Base-by-base conservation (phyloP, 2,797 vertebrate species). In the Champsocephalus esox region DNA sequence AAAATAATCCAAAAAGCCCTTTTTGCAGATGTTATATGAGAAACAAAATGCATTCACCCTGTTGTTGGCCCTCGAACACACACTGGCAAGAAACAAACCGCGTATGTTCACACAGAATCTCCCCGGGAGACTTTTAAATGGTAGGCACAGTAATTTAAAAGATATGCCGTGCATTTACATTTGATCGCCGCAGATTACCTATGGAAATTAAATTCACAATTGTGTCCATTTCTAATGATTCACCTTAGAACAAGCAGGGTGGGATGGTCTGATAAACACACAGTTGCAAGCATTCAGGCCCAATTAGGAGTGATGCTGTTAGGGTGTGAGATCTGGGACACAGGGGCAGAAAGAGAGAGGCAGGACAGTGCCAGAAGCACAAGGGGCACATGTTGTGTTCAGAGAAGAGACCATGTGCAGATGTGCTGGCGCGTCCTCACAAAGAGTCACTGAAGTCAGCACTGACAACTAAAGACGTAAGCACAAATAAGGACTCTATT, bases 351-450 rank as follows among this genome's bases (percentile, higher is more conserved):
- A 70, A 78, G 48, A 86, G 89, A 82, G 78, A 82, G 71, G 58
- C 38, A 54, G 63, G 65, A 56, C 57, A 51, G 58, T 73, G 89
- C 92, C 92, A 94, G 85, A 88, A 92, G 78, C 83, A 91, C 94
- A 89, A 43, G 87, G 74, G 92, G 94, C 93, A 85, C 90, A 79
- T 74, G 81, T 52, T 86, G 77, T 85, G 81, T 82, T 89, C 75
- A 48, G 67, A 63, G 21, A 54, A 67, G 78, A 90, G 89, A 90
- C 59, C 81, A 80, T 68, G 80, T 83, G 81, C 92, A 93, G 91
- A 93, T 91, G 91, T 92, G 89, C 80, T 93, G 92, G 90, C 87
- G 82, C 77, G 83, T 88, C 86, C 82, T 84, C 85, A 91, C 87
- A 92, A 87, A 91, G 88, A 88, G 66, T 75, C 89, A 86, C 90